These are phyloP conservation scores for Agrotis clavis DNA, from an alignment of 2,888 invertebrate genomes.

Conservation along the genomic window DNA sequence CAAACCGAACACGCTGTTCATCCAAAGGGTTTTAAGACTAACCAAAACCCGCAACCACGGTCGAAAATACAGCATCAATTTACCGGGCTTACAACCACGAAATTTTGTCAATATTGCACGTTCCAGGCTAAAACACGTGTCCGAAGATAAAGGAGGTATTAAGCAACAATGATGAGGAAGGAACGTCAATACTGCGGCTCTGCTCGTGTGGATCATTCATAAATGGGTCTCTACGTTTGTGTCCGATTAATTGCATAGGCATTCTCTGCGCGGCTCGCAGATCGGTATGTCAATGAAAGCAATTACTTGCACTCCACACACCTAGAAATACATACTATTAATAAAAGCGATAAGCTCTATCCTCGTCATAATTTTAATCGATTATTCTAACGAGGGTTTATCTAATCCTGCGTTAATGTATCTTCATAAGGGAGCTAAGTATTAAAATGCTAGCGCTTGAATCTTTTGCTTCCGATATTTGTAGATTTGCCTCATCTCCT, in stretches of 20 bases:
- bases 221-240: constrained; percentile 81
- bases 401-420: not conserved
- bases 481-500: no score
- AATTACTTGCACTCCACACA: constrained; percentile 82
- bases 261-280: constrained; percentile 80
- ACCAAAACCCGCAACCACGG: no score
- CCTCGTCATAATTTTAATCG: constrained; percentile 60
- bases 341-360: constrained; percentile 9
- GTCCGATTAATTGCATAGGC: constrained; percentile 86
- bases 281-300: constrained; percentile 87
- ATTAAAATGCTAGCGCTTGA: no score
- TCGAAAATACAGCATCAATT: constrained; percentile 9
- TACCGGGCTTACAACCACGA: not conserved
- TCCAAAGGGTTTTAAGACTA: not conserved
- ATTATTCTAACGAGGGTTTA: constrained; percentile 66
- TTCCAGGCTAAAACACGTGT: constrained; percentile 36
- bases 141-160: constrained; percentile 54
- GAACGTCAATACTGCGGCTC: constrained; percentile 62
- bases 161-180: constrained; percentile 60
- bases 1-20: not conserved
- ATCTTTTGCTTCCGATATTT: no score
- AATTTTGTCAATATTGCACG: constrained; percentile 10
- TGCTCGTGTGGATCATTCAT: constrained; percentile 67
- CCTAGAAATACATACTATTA: constrained; percentile 59
- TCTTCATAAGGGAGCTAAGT: not conserved